A percentile compares a stretch with the other conserved stretches of the same genome.
These are phyloP conservation scores for Choristoneura rosaceana DNA, from an alignment of 2,888 invertebrate species.

Conservation along the genomic window DNA sequence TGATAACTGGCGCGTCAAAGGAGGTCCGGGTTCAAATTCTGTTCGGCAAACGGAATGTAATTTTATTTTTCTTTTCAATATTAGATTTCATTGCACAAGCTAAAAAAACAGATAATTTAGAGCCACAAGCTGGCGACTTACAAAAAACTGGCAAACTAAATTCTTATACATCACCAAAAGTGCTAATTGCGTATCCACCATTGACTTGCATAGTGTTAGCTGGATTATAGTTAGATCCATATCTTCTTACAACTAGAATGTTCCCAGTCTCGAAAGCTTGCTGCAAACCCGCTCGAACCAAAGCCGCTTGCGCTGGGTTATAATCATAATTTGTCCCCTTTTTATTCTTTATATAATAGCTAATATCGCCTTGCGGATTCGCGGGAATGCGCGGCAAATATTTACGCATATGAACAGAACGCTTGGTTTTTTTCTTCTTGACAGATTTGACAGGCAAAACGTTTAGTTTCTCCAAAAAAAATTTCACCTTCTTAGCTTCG, in stretches of 20 bases:
- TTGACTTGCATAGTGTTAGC: constrained; percentile 51
- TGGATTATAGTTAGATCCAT: constrained; percentile 69
- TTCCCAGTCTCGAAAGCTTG: constrained; percentile 60
- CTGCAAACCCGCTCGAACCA: constrained; percentile 57
- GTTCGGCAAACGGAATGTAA: no score
- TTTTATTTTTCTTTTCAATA: no score
- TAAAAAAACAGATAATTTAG: no score
- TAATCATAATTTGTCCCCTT: constrained; percentile 54
- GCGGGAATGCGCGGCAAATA: constrained; percentile 53
- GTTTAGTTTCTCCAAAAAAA: constrained; percentile 51
- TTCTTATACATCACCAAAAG: constrained; percentile 48
- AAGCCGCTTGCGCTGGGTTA: constrained; percentile 54
- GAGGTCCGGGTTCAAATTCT: no score
- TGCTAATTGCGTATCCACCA: constrained; percentile 44
- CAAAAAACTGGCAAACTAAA: not conserved
- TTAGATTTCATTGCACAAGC: no score
- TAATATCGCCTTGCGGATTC: constrained; percentile 64
- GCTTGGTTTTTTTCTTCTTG: constrained; percentile 38
- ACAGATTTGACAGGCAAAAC: constrained; percentile 41
- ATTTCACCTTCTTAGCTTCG: constrained; percentile 49
- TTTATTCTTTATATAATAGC: constrained; percentile 67
- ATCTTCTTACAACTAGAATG: constrained; percentile 60
- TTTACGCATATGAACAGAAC: constrained; percentile 51
- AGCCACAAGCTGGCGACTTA: not conserved
- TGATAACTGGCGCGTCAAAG: no score